Evolutionary conservation across 2,113 vertebrate genomes (phyloP), one percentile per base, ranked within the genome.

Genomic region (Saguinus imperator): DNA sequence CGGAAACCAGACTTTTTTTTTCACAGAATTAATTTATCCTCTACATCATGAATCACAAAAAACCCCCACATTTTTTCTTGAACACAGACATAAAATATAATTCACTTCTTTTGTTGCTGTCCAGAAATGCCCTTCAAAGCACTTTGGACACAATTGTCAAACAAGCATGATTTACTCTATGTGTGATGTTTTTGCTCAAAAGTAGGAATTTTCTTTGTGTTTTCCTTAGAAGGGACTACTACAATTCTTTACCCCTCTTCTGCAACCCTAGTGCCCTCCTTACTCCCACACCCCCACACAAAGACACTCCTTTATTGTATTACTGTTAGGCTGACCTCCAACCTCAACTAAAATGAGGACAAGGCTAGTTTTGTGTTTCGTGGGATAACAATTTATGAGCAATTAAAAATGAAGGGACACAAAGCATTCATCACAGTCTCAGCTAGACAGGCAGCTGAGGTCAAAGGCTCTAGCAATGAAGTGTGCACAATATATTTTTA

Each of bases 341-440:
- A 99, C 99, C 99, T 98, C 98, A 99, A 98, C 99, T 98, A 99
- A 99, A 98, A 99, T 98, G 98, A 99, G 99, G 99, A 99, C 99
- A 99, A 99, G 99, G 99, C 99, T 99, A 99, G 99, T 99, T 99
- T 99, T 99, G 99, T 99, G 98, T 99, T 99, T 99, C 98, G 98
- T 99, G 98, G 99, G 99, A 99, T 99, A 99, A 99, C 99, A 99
- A 99, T 99, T 99, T 99, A 99, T 99, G 99, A 99, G 99, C 99
- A 99, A 99, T 99, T 99, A 99, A 99, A 99, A 99, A 99, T 98
- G 98, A 99, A 99, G 98, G 98, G 99, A 99, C 99, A 99, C 98
- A 98, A 98, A 98, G 98, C 99, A 99, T 99, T 99, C 99, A 99
- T 99, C 99, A 99, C 99, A 98, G 96, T 98, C 98, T 98, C 99